phyloP scores from a whole-genome alignment of 2,113 vertebrate genomes.

The Rissa tridactyla region DNA sequence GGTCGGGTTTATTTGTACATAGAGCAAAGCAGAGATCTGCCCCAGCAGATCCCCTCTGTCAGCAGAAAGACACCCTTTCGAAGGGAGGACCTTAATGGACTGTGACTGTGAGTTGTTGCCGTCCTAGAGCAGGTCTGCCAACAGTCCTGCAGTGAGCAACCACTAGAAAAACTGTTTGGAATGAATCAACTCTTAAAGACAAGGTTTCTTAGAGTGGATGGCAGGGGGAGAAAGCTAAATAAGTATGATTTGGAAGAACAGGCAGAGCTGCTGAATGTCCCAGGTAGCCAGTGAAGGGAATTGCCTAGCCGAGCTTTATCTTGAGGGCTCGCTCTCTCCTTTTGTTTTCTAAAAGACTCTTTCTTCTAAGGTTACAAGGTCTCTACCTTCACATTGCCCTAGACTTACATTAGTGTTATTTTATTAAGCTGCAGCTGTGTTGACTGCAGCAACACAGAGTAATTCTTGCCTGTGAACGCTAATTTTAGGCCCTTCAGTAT shows the following conservation, averaged over 20 bases:
- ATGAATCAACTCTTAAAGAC: not conserved
- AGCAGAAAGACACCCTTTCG: not conserved
- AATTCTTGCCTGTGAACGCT: not conserved
- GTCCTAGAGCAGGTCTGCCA: not conserved
- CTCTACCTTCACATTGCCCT: not conserved
- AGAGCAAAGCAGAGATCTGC: not conserved
- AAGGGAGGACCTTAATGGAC: not conserved
- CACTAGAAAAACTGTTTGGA: not conserved
- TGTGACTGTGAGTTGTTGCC: accelerated
- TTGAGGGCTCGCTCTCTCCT: not conserved
- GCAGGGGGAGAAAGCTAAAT: not conserved
- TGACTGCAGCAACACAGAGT: not conserved
- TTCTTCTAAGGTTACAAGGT: not conserved
- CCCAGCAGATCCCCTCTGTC: not conserved
- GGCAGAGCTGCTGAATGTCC: not conserved
- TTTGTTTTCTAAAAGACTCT: not conserved
- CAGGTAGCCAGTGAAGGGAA: not conserved
- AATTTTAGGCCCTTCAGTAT: not conserved
- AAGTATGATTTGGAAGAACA: not conserved
- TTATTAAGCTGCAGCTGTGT: not conserved
- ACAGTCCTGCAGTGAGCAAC: not conserved
- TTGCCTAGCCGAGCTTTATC: not conserved
- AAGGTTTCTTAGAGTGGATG: not conserved
- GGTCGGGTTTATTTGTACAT: not conserved
- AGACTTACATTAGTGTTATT: not conserved